phyloP scores from a whole-genome alignment of 2,888 invertebrate genomes.

The Melanchra persicariae region DNA sequence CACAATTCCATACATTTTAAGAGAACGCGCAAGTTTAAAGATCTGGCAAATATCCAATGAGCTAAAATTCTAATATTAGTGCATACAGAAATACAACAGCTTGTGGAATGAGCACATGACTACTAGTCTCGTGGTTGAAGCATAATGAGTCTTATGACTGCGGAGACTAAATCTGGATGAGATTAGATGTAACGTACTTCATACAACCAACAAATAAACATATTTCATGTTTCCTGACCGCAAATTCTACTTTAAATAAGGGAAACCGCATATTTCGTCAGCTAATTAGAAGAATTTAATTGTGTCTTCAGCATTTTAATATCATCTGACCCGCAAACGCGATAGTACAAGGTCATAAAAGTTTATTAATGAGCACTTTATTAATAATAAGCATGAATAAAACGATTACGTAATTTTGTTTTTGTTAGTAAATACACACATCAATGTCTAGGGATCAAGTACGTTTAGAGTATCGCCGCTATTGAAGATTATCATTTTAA shows the following conservation, averaged over 20 bases:
- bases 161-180: conserved; percentile 48
- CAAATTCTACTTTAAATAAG: conserved; percentile 32
- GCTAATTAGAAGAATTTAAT: conserved; percentile 35
- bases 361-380: conserved; percentile 45
- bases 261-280: conserved; percentile 21
- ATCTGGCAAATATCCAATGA: conserved; percentile 85
- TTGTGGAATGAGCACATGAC: conserved; percentile 87
- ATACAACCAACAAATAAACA: no score
- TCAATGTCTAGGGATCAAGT: background rate
- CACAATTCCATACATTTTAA: conserved; percentile 74
- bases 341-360: conserved; percentile 52
- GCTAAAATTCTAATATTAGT: conserved; percentile 89
- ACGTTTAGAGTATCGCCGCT: no score
- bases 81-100: conserved; percentile 84
- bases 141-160: conserved; percentile 69
- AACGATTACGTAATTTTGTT: conserved; percentile 26
- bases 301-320: conserved; percentile 22
- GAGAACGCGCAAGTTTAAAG: conserved; percentile 79
- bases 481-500: no score
- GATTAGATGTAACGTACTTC: conserved; percentile 34
- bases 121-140: conserved; percentile 73
- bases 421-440: conserved; percentile 35
- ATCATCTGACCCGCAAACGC: conserved; percentile 16
- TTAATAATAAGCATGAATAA: conserved; percentile 44
- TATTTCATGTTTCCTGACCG: conserved; percentile 12